A percentile compares a stretch with the other conserved stretches of the same genome.
These are phyloP conservation scores for Tachycineta bicolor DNA, from an alignment of 2,113 vertebrate species.

Conservation along the genomic window DNA sequence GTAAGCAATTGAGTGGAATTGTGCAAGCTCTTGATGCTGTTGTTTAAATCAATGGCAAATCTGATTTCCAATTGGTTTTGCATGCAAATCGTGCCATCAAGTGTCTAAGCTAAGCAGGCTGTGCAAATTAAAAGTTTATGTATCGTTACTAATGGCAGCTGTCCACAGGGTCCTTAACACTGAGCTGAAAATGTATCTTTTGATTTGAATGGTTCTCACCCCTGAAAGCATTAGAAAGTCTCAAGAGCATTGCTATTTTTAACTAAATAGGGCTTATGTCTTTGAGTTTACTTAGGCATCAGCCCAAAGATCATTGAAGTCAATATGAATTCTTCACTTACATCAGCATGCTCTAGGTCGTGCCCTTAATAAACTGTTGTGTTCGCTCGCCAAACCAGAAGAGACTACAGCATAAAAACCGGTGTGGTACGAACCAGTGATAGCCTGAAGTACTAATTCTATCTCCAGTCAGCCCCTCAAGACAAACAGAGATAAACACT, in stretches of 20 bases:
- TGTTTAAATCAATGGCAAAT: background rate
- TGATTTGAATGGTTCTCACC: constrained; percentile 9
- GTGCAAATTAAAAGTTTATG: background rate
- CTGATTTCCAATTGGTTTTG: background rate
- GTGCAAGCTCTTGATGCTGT: background rate
- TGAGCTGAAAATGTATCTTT: background rate
- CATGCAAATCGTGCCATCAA: background rate
- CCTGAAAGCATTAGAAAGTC: background rate
- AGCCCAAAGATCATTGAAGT: constrained; percentile 36
- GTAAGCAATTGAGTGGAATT: background rate
- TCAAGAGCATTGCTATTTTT: constrained; percentile 35
- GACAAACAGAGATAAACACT: background rate
- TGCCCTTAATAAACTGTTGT: constrained; percentile 6
- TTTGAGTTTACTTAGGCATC: constrained; percentile 45
- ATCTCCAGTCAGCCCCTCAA: background rate
- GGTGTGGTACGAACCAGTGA: background rate
- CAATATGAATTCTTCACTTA: constrained; percentile 36
- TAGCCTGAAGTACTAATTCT: background rate
- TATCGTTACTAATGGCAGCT: background rate
- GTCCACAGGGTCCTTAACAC: background rate
- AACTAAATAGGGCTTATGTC: background rate
- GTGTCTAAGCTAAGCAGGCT: background rate
- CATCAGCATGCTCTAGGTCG: constrained; percentile 20
- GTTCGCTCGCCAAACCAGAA: background rate
- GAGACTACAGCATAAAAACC: background rate